phyloP scores from a whole-genome alignment of 2,888 invertebrate species.

The Augochlorella aurata region DNA sequence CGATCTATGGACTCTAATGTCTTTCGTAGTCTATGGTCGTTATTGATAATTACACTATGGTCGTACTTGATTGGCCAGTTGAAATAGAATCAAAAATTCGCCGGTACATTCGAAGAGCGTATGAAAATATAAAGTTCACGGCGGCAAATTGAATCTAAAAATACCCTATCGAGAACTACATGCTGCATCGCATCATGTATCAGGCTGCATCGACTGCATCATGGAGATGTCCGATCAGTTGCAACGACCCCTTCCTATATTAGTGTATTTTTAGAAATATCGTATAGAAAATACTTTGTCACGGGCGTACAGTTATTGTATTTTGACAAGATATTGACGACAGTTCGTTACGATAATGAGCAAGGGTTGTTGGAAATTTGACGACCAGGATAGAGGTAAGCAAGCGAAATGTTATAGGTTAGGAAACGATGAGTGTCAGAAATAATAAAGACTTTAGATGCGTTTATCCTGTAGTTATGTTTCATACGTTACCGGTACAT shows the following conservation, averaged over 20 bases:
- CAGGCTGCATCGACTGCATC: conserved; percentile 31
- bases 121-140: conserved; percentile 31
- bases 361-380: conserved; percentile 79
- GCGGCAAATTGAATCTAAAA: conserved; percentile 38
- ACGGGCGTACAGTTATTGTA: conserved; percentile 39
- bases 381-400: conserved; percentile 78
- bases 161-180: conserved; percentile 23
- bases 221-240: conserved; percentile 52
- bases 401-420: conserved; percentile 27
- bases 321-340: conserved; percentile 39
- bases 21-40: background rate
- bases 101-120: background rate
- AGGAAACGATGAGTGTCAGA: conserved; percentile 39
- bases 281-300: conserved; percentile 61
- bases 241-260: conserved; percentile 57
- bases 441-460: background rate
- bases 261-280: conserved; percentile 71
- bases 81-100: conserved; percentile 27
- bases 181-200: too few relatives aligned
- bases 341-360: conserved; percentile 69
- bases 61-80: conserved; percentile 30
- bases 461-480: background rate
- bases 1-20: background rate
- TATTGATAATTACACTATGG: background rate
- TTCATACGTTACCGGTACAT: background rate